Conservation (phyloP, 2,113 vertebrate species). For the Platichthys flesus region DNA sequence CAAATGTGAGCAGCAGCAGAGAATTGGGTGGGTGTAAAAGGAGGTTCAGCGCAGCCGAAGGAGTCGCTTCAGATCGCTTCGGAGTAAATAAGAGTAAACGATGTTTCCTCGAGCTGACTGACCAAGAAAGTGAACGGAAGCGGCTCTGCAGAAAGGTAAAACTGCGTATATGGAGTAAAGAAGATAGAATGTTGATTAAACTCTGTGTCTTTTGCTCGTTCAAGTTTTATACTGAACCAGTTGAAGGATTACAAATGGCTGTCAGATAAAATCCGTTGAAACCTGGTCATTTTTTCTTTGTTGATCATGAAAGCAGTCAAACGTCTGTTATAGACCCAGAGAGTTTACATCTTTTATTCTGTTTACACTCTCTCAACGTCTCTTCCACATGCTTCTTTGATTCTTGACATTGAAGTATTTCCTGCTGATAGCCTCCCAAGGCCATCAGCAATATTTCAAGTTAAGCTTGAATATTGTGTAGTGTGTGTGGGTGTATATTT, state of each 20-base stretch:
- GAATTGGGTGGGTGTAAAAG: neutral
- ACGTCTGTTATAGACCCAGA: too few relatives aligned
- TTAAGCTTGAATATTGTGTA: neutral
- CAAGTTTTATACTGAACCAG: neutral
- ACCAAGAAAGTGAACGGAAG: neutral
- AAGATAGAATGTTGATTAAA: neutral
- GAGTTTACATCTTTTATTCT: too few relatives aligned
- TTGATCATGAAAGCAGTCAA: neutral
- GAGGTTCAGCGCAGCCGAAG: neutral
- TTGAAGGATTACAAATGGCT: neutral
- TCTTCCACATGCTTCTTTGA: too few relatives aligned
- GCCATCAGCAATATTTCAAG: too few relatives aligned
- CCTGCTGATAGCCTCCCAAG: neutral
- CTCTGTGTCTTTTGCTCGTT: neutral
- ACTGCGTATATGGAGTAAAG: neutral
- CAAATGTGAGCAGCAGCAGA: neutral
- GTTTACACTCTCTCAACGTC: too few relatives aligned
- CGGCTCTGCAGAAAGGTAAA: slow-evolving; percentile 25
- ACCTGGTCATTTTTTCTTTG: neutral
- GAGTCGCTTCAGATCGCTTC: neutral
- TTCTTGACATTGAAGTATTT: too few relatives aligned
- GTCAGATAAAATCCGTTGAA: neutral
- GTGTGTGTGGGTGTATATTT: neutral
- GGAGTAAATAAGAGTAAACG: neutral
- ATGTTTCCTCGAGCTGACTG: slow-evolving; percentile 6